These are phyloP conservation scores for Epizoanthus stellaris DNA, from an alignment of 92 coral and sea anemone genomes.

Conservation along the genomic window DNA sequence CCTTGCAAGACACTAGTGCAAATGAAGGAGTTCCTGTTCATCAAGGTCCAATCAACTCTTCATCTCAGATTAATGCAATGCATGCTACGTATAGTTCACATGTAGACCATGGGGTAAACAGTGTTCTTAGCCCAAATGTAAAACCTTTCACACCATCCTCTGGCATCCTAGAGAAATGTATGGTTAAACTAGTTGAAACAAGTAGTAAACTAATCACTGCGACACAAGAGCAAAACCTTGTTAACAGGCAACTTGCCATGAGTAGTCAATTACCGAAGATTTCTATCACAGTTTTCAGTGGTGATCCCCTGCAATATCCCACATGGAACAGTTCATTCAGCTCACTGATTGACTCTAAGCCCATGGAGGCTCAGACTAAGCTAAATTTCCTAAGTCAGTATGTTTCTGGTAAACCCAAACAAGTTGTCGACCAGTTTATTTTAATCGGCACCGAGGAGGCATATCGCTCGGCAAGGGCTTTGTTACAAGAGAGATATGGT, in stretches of 20 bases:
- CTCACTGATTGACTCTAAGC: slow-evolving; percentile 31
- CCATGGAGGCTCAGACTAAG: slow-evolving; percentile 37
- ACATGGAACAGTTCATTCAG: slow-evolving; percentile 32
- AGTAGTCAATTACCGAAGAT: slow-evolving; percentile 15
- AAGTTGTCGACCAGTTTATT: slow-evolving; percentile 22
- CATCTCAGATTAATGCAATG: no score
- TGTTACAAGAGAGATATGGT: slow-evolving; percentile 36
- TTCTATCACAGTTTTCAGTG: slow-evolving; percentile 33
- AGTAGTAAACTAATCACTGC: slow-evolving; percentile 14
- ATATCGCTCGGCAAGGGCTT: slow-evolving; percentile 43
- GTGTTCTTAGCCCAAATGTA: no score
- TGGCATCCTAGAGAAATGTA: slow-evolving; percentile 26
- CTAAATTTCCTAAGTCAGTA: slow-evolving; percentile 35
- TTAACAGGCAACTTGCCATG: slow-evolving; percentile 1
- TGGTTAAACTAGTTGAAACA: slow-evolving; percentile 35
- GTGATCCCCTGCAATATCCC: slow-evolving; percentile 31
- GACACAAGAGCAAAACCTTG: slow-evolving; percentile 32
- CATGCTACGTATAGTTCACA: no score
- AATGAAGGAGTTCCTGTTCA: no score
- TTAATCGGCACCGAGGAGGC: slow-evolving; percentile 43
- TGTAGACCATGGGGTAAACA: no score
- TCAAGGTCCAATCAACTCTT: no score
- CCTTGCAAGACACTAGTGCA: no score
- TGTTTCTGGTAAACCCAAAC: slow-evolving; percentile 34
- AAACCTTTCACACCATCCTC: no score